Evolutionary conservation across 2,113 vertebrate species (phyloP), one percentile per base, ranked within the genome.

Genomic region (Rhagologus leucostigma): DNA sequence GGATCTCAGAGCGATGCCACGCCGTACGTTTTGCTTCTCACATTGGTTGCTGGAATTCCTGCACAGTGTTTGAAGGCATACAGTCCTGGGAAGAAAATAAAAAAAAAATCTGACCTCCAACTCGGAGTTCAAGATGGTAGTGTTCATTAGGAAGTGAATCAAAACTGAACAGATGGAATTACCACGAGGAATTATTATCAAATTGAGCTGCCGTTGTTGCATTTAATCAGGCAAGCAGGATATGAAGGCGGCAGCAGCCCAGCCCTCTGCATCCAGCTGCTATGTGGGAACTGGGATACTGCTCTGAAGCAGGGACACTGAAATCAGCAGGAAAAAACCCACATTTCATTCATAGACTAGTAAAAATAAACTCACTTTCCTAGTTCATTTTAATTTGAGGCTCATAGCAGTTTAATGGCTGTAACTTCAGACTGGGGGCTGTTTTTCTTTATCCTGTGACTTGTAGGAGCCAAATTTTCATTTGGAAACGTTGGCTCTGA

Each of bases 281-380:
- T 62, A 0, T 2, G 1, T 26, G 67, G 3, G 69, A 35, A 13
- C 2, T 35, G 52, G 41, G 73, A 3, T 53, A 4, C 7, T 10
- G 46, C 59, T 24, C 1, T 9, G 19, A 27, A 59, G 26, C 11
- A 12, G 15, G 29, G 37, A 9, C 1, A 2, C 21, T 12, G 33
- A 39, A 60, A 86, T 42, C 10, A 50, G 32, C n/a, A 33, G 46
- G 30, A 4, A 27, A 27, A 39, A 49, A n/a, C 2, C 1, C 22
- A 17, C 6, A 26, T 53, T 64, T 42, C 0, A 2, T 33, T 76
- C 15, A 13, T 4, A 39, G 24, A 3, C 16, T 12, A 22, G 24
- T 55, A 24, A 59, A 68, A 73, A 4, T n/a, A 10, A 67, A 16
- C 11, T 67, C 6, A 1, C 29, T 55, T 56, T 24, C 5, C 1